phyloP scores from a whole-genome alignment of 2,797 vertebrate genomes.

The Clarias fuscus region DNA sequence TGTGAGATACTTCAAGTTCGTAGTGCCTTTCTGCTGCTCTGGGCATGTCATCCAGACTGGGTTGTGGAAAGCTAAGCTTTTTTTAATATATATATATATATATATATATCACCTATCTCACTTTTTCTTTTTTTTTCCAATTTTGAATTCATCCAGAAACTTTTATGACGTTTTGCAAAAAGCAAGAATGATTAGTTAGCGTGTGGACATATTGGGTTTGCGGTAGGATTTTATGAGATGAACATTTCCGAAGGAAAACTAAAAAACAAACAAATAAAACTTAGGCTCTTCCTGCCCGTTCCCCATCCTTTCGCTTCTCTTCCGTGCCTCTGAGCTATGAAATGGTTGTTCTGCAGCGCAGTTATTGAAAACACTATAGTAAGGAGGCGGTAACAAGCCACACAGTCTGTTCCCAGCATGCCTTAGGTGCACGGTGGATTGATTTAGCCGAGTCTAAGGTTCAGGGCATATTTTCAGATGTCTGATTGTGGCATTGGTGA shows the following conservation, averaged over 20 bases:
- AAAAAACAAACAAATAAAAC: constrained; percentile 11
- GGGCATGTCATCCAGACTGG: constrained; percentile 50
- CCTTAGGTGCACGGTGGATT: constrained; percentile 28
- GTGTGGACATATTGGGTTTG: constrained; percentile 1
- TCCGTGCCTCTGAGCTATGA: neutral
- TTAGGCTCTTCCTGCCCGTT: neutral
- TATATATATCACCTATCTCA: constrained; percentile 61
- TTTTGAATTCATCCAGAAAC: constrained; percentile 57
- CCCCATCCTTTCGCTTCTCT: neutral
- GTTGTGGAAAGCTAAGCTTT: constrained; percentile 43
- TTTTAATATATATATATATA: constrained; percentile 35
- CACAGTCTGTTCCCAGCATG: constrained; percentile 36
- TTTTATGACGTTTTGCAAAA: constrained; percentile 20
- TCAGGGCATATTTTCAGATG: constrained; percentile 38
- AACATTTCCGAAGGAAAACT: neutral
- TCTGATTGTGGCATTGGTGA: constrained; percentile 48
- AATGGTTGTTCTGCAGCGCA: constrained; percentile 8
- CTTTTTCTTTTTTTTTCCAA: constrained; percentile 63
- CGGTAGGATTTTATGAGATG: neutral
- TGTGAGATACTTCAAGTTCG: constrained; percentile 48
- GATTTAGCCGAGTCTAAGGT: constrained; percentile 43
- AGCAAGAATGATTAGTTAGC: constrained; percentile 26
- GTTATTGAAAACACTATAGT: constrained; percentile 26
- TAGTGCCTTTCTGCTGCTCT: constrained; percentile 47
- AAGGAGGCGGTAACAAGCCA: neutral